These are phyloP conservation scores for Pedetes capensis DNA, from an alignment of 2,113 vertebrate genomes.

Conservation along the genomic window DNA sequence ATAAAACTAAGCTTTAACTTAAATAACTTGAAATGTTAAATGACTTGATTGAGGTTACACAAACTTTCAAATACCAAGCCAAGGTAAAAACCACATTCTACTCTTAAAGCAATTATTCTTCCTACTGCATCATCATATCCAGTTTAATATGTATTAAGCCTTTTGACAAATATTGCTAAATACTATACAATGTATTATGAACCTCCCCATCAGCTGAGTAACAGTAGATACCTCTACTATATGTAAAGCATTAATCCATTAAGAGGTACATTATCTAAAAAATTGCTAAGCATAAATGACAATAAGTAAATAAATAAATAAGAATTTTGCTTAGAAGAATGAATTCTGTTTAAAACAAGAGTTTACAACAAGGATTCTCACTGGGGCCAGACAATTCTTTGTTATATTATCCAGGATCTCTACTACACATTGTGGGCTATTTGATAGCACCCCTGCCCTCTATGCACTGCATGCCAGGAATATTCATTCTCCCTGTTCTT, in stretches of 20 bases:
- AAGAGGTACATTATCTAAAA: too few relatives aligned
- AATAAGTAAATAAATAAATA: too few relatives aligned
- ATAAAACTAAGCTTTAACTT: not conserved
- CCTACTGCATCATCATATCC: not conserved
- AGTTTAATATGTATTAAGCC: not conserved
- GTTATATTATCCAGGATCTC: accelerated
- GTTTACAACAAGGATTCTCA: not conserved
- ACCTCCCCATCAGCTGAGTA: not conserved
- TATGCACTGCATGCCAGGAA: not conserved
- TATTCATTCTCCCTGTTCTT: not conserved
- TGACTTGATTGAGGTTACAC: not conserved
- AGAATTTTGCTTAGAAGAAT: not conserved
- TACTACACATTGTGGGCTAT: not conserved
- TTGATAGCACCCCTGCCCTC: not conserved
- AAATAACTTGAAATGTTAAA: conserved; percentile 15
- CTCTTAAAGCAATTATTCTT: not conserved
- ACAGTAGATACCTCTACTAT: not conserved
- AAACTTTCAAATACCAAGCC: not conserved
- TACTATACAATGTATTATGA: not conserved
- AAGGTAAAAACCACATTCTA: not conserved
- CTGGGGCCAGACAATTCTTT: not conserved
- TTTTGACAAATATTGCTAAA: conserved; percentile 24
- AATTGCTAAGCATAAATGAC: too few relatives aligned
- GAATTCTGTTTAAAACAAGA: not conserved
- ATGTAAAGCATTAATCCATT: too few relatives aligned